A percentile compares a stretch with the other conserved stretches of the same genome.
Evolutionary conservation across 2,888 invertebrate species (phyloP).

Genomic region (Drosophila bunnanda): DNA sequence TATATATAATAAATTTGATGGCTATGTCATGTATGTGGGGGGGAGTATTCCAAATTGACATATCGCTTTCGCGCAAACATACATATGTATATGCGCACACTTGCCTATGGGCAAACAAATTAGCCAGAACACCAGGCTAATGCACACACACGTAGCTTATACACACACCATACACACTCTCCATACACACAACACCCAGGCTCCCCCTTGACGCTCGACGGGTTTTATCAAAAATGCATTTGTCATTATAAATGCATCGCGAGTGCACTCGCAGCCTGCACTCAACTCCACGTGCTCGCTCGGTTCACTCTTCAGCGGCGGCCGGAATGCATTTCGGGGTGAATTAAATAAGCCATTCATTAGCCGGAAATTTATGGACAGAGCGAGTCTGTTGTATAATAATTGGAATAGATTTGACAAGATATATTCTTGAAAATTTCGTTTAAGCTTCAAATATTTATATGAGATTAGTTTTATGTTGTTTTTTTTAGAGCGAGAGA

Average conservation of each 20-base stretch:
- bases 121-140: constrained; percentile 47
- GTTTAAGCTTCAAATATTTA: neutral
- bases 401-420: constrained; percentile 1
- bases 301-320: constrained; percentile 21
- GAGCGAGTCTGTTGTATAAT: neutral
- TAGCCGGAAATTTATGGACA: neutral
- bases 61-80: constrained; percentile 48
- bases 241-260: constrained; percentile 55
- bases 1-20: constrained; percentile 61
- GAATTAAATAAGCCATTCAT: constrained; percentile 34
- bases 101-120: constrained; percentile 56
- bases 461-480: neutral
- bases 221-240: constrained; percentile 68
- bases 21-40: constrained; percentile 24
- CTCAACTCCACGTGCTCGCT: constrained; percentile 37
- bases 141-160: constrained; percentile 11
- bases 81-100: constrained; percentile 17
- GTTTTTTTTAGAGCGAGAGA: neutral
- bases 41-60: constrained; percentile 48
- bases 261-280: constrained; percentile 28
- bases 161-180: no score
- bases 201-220: constrained; percentile 37
- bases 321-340: constrained; percentile 10
- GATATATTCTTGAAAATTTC: neutral
- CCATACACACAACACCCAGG: constrained; percentile 18